These are phyloP conservation scores for Helicoverpa armigera DNA, from an alignment of 1,140 invertebrate species.

Conservation along the genomic window DNA sequence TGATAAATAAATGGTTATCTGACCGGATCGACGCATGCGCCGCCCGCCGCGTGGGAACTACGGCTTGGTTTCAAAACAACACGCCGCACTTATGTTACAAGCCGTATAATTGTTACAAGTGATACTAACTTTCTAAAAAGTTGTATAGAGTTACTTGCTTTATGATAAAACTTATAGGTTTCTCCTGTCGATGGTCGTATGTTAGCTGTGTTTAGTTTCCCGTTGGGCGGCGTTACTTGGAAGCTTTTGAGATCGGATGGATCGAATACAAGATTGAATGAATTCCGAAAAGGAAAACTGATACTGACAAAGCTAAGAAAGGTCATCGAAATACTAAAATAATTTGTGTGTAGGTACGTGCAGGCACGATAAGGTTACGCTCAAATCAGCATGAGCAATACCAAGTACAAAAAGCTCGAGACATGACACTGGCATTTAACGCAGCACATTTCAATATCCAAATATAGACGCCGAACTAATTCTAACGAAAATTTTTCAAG, in stretches of 20 bases:
- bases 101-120: conserved; percentile 49
- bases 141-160: conserved; percentile 47
- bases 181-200: conserved; percentile 10
- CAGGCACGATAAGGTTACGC: background rate
- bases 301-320: background rate
- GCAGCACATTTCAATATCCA: conserved; percentile 12
- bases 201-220: conserved; percentile 8
- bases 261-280: background rate
- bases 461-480: conserved; percentile 34
- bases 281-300: background rate
- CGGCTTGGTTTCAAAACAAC: conserved; percentile 50
- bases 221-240: background rate
- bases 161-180: conserved; percentile 42
- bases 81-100: conserved; percentile 46
- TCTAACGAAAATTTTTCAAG: background rate
- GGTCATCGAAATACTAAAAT: no score
- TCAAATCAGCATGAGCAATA: background rate
- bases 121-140: conserved; percentile 48
- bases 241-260: background rate
- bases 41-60: conserved; percentile 56
- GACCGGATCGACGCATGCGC: conserved; percentile 49
- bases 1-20: conserved; percentile 67
- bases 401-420: background rate
- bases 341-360: no score
- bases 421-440: conserved; percentile 32